Percentiles rank a stretch among this genome's conserved stretches.
These are phyloP conservation scores for Erpornis zantholeuca DNA, from an alignment of 2,113 vertebrate species.

Conservation along the genomic window DNA sequence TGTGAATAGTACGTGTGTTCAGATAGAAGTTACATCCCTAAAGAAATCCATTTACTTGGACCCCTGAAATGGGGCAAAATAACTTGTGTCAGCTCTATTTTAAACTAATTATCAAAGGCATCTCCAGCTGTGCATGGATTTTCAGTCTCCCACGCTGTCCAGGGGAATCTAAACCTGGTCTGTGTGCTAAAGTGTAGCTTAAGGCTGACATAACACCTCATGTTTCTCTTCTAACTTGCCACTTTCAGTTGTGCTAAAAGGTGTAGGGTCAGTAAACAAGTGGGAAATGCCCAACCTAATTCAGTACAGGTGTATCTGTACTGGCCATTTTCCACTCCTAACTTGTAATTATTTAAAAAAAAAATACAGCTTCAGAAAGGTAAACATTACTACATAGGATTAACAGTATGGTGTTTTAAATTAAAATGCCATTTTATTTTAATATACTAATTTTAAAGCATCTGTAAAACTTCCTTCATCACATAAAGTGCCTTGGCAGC, in stretches of 20 bases:
- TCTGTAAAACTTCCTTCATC: neutral
- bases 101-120: neutral
- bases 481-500: neutral
- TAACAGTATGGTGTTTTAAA: neutral
- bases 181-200: neutral
- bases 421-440: neutral
- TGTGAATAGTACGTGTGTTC: fast-evolving
- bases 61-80: neutral
- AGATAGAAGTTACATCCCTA: neutral
- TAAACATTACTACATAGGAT: neutral
- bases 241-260: neutral
- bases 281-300: neutral
- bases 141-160: neutral
- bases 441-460: neutral
- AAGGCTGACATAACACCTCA: neutral
- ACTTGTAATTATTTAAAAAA: neutral
- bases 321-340: neutral
- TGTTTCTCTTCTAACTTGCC: neutral
- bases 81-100: neutral
- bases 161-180: neutral
- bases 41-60: neutral
- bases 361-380: neutral
- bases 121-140: fast-evolving
- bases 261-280: neutral
- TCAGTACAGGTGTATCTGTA: neutral